Conservation (phyloP, 2,888 invertebrate genomes). For the Gonocerus acuteangulatus region DNA sequence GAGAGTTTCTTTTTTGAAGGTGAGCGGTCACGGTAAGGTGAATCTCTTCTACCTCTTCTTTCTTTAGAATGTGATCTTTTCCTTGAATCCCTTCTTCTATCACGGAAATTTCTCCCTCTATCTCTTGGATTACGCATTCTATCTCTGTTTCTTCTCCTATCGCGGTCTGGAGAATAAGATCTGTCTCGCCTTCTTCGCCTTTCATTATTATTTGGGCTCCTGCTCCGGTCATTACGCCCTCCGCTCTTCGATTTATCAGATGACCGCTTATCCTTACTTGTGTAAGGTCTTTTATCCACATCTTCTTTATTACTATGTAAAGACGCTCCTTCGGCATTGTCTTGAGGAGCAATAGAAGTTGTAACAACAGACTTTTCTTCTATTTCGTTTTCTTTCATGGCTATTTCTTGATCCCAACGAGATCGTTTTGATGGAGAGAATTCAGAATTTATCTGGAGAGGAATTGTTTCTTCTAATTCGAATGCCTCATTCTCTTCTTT, state of each 20-base stretch:
- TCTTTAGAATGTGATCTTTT: constrained; percentile 28
- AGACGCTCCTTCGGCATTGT: background rate
- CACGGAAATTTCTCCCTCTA: constrained; percentile 19
- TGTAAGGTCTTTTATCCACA: background rate
- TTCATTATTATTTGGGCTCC: constrained; percentile 31
- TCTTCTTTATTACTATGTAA: background rate
- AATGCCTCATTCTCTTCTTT: background rate
- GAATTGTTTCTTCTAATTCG: background rate
- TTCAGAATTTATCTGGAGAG: background rate
- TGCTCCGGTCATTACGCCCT: constrained; percentile 21
- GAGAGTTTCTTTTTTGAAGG: background rate
- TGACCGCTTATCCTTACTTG: background rate
- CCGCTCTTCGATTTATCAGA: constrained; percentile 17
- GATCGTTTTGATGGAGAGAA: constrained; percentile 11
- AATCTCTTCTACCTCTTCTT: constrained; percentile 17
- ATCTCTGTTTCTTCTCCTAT: constrained; percentile 28
- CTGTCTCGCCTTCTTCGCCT: constrained; percentile 29
- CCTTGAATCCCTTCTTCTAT: constrained; percentile 10
- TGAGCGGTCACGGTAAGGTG: background rate
- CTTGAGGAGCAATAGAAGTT: background rate
- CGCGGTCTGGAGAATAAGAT: constrained; percentile 21
- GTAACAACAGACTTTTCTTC: background rate
- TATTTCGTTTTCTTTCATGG: background rate
- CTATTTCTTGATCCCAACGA: constrained; percentile 19
- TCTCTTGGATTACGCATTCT: constrained; percentile 29